Evolutionary conservation across 2,797 vertebrate species (phyloP), one percentile per base, ranked within the genome.

Genomic region (Silurus lanzhouensis): DNA sequence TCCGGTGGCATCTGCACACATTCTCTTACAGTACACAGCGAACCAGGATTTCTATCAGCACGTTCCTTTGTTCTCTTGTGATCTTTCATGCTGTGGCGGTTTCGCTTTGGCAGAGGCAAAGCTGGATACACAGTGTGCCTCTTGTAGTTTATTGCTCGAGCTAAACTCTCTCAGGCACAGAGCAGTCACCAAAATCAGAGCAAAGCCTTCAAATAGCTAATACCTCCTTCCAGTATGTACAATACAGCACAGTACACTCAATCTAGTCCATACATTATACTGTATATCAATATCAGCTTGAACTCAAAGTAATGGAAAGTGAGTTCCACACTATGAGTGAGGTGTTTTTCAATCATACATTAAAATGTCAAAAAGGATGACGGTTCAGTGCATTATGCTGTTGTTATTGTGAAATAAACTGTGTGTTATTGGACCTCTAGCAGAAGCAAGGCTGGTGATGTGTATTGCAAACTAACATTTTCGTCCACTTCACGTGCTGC

Each of bases 101-200:
- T 85, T 88, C 74, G 52, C 58, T 70, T 86, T 70, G 75, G 94
- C 91, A 82, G 81, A 81, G 48, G 38, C 38, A 82, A n/a, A 86
- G 55, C 85, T 77, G 57, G 7, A 72, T 48, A 84, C 81, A 82
- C 75, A 61, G 25, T 58, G 83, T 74, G 64, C 67, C 70, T 82
- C 61, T 67, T 85, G 63, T 80, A 71, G 82, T 76, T 84, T 85
- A 87, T 84, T 83, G 75, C 86, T 88, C 78, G 68, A 84, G 67
- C 82, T 70, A 81, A 70, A 85, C 67, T 57, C 74, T 55, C 84
- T 86, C 22, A 14, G 57, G 60, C 60, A 1, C 77, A 72, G 48
- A 74, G 83, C 83, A 87, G 85, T 88, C 60, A 80, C 67, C 38
- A 17, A 78, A 84, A 86, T 82, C 87, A 76, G 72, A 72, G 31